Evolutionary conservation across 2,113 vertebrate species (phyloP).

Genomic region (Sigmodon hispidus): DNA sequence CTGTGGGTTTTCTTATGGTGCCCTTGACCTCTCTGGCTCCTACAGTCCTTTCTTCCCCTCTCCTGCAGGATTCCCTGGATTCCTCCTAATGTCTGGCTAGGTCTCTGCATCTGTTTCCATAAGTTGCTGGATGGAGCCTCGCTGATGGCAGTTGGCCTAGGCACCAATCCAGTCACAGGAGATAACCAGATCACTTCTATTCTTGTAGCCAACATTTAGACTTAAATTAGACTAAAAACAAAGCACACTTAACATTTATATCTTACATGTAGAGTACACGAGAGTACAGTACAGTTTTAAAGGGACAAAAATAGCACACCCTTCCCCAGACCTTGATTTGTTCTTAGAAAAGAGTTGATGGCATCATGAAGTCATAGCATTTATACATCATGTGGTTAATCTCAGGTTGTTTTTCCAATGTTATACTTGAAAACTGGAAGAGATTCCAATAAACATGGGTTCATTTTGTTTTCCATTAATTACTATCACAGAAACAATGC

Average conservation of each 20-base stretch:
- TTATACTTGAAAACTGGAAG: constrained; percentile 57
- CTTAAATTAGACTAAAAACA: constrained; percentile 4
- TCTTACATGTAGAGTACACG: neutral
- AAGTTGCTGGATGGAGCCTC: neutral
- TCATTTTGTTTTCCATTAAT: constrained; percentile 63
- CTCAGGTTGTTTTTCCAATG: neutral
- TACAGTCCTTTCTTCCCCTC: neutral
- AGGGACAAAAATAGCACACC: neutral
- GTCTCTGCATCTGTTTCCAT: neutral
- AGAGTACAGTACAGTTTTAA: constrained; percentile 5
- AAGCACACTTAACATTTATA: neutral
- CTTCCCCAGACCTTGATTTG: neutral
- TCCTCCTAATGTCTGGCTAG: neutral
- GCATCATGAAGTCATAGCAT: neutral
- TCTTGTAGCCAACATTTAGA: neutral
- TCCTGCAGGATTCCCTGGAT: neutral
- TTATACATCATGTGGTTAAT: neutral
- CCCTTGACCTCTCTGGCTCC: neutral
- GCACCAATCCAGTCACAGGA: neutral
- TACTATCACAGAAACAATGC: neutral
- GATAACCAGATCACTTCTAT: neutral
- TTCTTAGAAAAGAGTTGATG: neutral
- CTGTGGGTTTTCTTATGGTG: neutral
- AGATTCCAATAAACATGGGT: neutral
- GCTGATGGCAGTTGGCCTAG: neutral